Percentiles rank a stretch among this genome's conserved stretches.
Evolutionary conservation across 2,888 invertebrate genomes (phyloP).

Genomic region (Caradrina clavipalpis): DNA sequence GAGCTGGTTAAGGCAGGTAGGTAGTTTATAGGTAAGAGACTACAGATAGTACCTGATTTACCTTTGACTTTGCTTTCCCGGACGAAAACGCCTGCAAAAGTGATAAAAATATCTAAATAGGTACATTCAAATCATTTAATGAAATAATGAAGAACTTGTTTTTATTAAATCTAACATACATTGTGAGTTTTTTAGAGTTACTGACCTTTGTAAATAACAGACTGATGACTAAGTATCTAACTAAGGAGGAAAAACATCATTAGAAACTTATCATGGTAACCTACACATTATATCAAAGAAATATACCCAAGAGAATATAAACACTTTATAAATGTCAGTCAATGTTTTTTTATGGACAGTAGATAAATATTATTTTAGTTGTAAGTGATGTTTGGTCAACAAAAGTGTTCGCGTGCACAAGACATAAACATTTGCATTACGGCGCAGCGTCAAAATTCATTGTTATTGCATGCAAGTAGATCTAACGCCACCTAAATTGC

Average conservation of each 20-base stretch:
- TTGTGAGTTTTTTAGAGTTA: no score
- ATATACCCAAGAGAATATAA: constrained; percentile 7
- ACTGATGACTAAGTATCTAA: not conserved
- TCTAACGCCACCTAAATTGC: no score
- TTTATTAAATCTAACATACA: no score
- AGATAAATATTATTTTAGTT: not conserved
- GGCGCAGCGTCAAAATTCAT: not conserved
- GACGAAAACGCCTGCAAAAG: no score
- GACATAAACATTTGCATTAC: not conserved
- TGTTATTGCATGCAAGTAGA: no score
- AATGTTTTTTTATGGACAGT: not conserved
- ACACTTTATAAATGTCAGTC: constrained; percentile 13
- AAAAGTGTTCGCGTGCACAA: not conserved
- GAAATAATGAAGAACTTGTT: no score
- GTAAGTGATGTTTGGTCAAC: not conserved
- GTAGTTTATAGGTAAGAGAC: no score
- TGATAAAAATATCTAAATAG: no score
- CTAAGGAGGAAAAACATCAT: not conserved
- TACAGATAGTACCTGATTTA: no score
- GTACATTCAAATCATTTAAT: no score
- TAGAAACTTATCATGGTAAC: not conserved
- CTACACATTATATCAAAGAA: constrained; percentile 9
- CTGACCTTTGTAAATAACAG: not conserved
- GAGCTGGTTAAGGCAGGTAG: no score
- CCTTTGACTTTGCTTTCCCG: no score